Conservation (phyloP, 1,140 invertebrate genomes). For the Ctenoplectra terminalis region DNA sequence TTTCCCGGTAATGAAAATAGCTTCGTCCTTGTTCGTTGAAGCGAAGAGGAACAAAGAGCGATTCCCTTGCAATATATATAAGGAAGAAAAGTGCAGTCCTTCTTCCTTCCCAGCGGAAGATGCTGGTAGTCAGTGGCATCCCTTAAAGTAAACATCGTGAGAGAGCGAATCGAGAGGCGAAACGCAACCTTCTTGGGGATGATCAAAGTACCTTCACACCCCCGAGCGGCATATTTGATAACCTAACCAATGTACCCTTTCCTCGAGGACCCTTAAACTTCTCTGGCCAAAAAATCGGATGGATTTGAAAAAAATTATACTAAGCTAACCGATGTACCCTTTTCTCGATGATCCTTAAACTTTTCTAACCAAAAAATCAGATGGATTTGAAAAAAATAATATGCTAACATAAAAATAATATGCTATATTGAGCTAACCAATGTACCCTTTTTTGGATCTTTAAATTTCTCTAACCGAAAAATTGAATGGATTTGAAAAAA, state of each 20-base stretch:
- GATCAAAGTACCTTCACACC: conserved; percentile 81
- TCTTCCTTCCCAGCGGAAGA: conserved; percentile 55
- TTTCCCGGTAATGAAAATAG: conserved; percentile 51
- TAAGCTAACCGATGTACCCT: too few relatives aligned
- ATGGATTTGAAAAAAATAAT: too few relatives aligned
- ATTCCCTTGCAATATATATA: conserved; percentile 42
- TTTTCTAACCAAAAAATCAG: too few relatives aligned
- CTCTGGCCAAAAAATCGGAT: too few relatives aligned
- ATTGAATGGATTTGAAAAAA: too few relatives aligned
- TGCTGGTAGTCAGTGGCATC: conserved; percentile 73
- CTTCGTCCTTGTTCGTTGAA: conserved; percentile 15
- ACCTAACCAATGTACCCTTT: conserved; percentile 55
- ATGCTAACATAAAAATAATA: too few relatives aligned
- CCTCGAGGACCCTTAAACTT: too few relatives aligned
- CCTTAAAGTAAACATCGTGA: conserved; percentile 76
- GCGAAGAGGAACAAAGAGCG: conserved; percentile 36
- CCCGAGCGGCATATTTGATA: conserved; percentile 79
- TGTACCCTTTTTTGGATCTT: too few relatives aligned
- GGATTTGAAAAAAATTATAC: too few relatives aligned
- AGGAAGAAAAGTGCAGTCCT: conserved; percentile 50
- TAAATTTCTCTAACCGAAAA: too few relatives aligned
- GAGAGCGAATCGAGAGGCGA: conserved; percentile 56
- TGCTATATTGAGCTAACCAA: too few relatives aligned
- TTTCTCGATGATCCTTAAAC: too few relatives aligned
- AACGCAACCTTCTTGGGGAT: conserved; percentile 65